Evolutionary conservation across 2,888 invertebrate species (phyloP), one percentile per base, ranked within the genome.

Genomic region (Tortrix viridana): DNA sequence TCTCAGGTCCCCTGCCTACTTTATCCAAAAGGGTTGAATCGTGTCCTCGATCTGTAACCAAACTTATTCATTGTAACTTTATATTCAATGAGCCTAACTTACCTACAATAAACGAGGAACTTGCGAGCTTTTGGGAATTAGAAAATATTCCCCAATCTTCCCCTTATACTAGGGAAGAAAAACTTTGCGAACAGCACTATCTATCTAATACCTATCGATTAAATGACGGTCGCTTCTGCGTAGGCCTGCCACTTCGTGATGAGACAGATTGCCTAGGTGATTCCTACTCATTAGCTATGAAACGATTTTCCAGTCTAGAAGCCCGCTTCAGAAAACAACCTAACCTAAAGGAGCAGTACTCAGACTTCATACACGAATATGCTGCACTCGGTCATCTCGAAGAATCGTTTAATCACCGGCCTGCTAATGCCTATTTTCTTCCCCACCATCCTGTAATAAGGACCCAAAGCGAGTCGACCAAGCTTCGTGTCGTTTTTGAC

Each of bases 221-320:
- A 0, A n/a, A 47, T 0, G 5, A 12, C 0, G 47, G 47, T 22
- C 18, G 23, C 1, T 47, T 19, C n/a, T 47, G 47, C n/a, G 47
- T 47, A 12, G 22, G n/a, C 12, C 23, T 47, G 1, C 47, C 47
- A 1, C 19, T 47, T 12, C 3, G 5, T 1, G 22, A 22, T 0
- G 5, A 18, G 0, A 1, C n/a, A 0, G 22, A 47, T 12, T 19
- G 22, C 19, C 6, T 47, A 14, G 47, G 47, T 0, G n/a, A 47
- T n/a, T 22, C 47, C 5, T 59, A 23, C 46, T 12, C 56, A 18
- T 5, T 41, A 44, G 63, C 66, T 20, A 63, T 46, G 32, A 59
- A 44, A 26, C 41, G 46, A 1, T 46, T 46, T 5, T 5, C 14
- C 1, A 46, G 14, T 5, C 14, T 46, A 14, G 46, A 46, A 46